phyloP scores from a whole-genome alignment of 2,797 vertebrate species.

The Scolopax rusticola region DNA sequence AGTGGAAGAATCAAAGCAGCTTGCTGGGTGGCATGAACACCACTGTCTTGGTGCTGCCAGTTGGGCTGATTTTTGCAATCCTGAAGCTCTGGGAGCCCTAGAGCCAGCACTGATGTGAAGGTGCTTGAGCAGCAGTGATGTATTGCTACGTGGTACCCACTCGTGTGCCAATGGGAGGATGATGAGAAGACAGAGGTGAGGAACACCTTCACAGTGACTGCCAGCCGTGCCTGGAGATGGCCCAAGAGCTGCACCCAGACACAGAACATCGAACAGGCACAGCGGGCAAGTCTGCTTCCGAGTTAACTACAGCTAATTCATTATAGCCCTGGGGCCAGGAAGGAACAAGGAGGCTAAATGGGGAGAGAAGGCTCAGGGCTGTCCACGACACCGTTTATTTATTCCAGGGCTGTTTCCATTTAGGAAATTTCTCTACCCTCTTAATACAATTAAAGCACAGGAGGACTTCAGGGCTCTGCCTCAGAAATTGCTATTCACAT shows the following conservation, averaged over 20 bases:
- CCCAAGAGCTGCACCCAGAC: not conserved
- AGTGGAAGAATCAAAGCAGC: not conserved
- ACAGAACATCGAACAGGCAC: not conserved
- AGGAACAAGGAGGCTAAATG: not conserved
- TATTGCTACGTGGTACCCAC: not conserved
- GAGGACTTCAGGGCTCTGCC: not conserved
- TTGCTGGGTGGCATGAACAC: not conserved
- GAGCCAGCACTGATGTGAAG: not conserved
- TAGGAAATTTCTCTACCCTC: not conserved
- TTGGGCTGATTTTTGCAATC: not conserved
- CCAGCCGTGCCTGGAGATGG: not conserved
- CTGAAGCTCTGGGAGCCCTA: not conserved
- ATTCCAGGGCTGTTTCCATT: not conserved
- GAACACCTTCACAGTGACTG: not conserved
- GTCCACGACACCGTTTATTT: not conserved
- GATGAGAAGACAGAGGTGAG: not conserved
- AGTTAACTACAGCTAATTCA: not conserved
- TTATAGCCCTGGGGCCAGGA: not conserved
- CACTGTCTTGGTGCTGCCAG: not conserved
- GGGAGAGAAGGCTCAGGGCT: not conserved
- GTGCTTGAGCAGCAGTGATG: not conserved
- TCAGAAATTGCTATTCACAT: not conserved
- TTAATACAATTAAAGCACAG: not conserved
- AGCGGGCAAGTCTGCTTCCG: not conserved
- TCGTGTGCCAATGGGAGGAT: fast-evolving